These are phyloP conservation scores for Etia nguti DNA, from an alignment of 2,113 vertebrate genomes.

Conservation along the genomic window DNA sequence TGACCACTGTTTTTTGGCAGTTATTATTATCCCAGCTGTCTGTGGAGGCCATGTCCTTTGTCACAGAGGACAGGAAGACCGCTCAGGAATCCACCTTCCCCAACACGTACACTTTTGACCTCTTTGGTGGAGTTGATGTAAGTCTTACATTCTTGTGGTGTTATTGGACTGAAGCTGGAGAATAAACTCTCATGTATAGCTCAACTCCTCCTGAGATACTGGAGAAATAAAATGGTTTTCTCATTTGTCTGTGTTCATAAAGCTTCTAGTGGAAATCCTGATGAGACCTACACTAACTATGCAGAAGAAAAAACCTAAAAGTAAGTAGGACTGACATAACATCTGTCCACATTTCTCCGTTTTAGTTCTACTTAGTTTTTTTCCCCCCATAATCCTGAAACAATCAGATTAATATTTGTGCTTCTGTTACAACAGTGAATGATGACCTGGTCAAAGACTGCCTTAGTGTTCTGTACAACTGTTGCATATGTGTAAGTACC, in stretches of 20 bases:
- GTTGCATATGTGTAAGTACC: constrained; percentile 92
- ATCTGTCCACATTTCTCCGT: not conserved
- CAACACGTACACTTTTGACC: constrained; percentile 95
- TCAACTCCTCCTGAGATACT: not conserved
- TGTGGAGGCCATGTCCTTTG: constrained; percentile 97
- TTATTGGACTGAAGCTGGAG: not conserved
- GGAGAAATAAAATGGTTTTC: not conserved
- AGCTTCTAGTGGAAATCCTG: constrained; percentile 97
- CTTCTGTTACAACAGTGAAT: constrained; percentile 77
- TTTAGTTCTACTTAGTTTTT: not conserved
- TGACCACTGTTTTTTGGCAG: constrained; percentile 56
- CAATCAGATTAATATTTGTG: not conserved
- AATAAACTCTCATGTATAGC: not conserved
- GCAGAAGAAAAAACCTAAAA: constrained; percentile 91
- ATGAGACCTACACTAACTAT: constrained; percentile 95
- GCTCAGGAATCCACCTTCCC: constrained; percentile 92
- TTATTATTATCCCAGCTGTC: constrained; percentile 94
- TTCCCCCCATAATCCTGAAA: not conserved
- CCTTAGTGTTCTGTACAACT: constrained; percentile 94
- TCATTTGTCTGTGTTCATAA: not conserved
- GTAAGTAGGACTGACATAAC: constrained; percentile 70
- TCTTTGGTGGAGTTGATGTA: constrained; percentile 98
- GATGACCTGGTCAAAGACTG: constrained; percentile 94
- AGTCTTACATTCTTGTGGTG: constrained; percentile 59
- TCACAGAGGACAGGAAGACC: constrained; percentile 91